Evolutionary conservation across 2,797 vertebrate genomes (phyloP).

Genomic region (Malurus leucopterus): DNA sequence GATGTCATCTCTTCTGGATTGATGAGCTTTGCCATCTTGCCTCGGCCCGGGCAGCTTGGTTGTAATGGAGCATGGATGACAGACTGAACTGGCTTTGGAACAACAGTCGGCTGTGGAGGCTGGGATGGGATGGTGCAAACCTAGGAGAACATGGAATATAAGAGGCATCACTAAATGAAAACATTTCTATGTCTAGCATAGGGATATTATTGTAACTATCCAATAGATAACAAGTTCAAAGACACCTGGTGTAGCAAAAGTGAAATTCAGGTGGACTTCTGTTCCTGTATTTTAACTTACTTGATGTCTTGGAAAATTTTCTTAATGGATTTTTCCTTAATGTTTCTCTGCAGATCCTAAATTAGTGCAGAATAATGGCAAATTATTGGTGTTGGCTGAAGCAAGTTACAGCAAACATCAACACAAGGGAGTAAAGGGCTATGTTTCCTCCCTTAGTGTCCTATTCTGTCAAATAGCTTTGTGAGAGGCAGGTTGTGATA

Average conservation of each 20-base stretch:
- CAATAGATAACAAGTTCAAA: background rate
- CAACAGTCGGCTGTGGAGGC: conserved; percentile 80
- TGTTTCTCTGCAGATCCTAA: background rate
- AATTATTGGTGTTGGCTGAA: background rate
- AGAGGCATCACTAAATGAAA: background rate
- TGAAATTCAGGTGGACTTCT: background rate
- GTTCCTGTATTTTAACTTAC: background rate
- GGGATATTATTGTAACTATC: background rate
- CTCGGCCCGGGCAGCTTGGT: conserved; percentile 86
- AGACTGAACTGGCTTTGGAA: conserved; percentile 86
- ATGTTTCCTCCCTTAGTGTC: background rate
- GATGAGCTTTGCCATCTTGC: conserved; percentile 91
- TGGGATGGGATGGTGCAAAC: conserved; percentile 79
- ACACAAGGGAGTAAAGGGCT: background rate
- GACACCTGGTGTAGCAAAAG: background rate
- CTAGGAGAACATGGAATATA: conserved; percentile 43
- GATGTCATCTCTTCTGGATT: conserved; percentile 98
- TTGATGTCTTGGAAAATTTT: background rate
- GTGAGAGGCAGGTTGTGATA: background rate
- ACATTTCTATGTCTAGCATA: background rate
- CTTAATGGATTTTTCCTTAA: background rate
- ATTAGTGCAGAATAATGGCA: background rate
- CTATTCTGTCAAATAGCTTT: background rate
- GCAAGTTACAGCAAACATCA: background rate
- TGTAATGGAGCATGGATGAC: conserved; percentile 80